Evolutionary conservation across 2,797 vertebrate species (phyloP), one percentile per base, ranked within the genome.

Genomic region (Arremon aurantiirostris): DNA sequence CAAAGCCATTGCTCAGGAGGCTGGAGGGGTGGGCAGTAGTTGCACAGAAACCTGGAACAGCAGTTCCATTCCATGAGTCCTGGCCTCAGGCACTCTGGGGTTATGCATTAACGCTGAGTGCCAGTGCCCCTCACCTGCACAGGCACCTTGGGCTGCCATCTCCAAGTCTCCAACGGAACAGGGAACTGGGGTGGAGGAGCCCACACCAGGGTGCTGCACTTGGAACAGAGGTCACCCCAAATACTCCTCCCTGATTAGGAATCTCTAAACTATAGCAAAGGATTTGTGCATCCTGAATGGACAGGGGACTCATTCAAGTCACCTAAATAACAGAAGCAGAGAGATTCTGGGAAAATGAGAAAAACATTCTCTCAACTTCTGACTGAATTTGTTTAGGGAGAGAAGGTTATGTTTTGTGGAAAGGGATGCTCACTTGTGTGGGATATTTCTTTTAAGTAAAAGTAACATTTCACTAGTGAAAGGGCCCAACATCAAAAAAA

Each of bases 31-130:
- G 70, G 65, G 41, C 15, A 35, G 41, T 4, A 14, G 35, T 35
- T 68, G 86, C 50, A 30, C 61, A 71, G 55, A 21, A 69, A 24
- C 53, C 26, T 77, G 65, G 52, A 81, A 53, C 19, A 35, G 72
- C 61, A 69, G 80, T 19, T 93, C 50, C 42, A 8, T 42, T 83
- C 88, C 18, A 0, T 23, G 50, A 34, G 19, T 32, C 46, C 50
- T 27, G 68, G 73, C 92, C 86, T 35, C 57, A 14, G 86, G 83
- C 90, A 6, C 32, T 22, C 6, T 3, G n/a, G 20, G 77, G 17
- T 94, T 92, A 82, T 22, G 59, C 55, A 79, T 86, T 94, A 92
- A 84, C 46, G 52, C 37, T 28, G 27, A 10, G 23, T 24, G 52
- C 76, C 52, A 5, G 52, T 19, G 61, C 49, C 64, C 75, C 89